Percentiles rank a stretch among this genome's conserved stretches.
These are phyloP conservation scores for Clarias pachynema DNA, from an alignment of 2,797 vertebrate species.

Conservation along the genomic window DNA sequence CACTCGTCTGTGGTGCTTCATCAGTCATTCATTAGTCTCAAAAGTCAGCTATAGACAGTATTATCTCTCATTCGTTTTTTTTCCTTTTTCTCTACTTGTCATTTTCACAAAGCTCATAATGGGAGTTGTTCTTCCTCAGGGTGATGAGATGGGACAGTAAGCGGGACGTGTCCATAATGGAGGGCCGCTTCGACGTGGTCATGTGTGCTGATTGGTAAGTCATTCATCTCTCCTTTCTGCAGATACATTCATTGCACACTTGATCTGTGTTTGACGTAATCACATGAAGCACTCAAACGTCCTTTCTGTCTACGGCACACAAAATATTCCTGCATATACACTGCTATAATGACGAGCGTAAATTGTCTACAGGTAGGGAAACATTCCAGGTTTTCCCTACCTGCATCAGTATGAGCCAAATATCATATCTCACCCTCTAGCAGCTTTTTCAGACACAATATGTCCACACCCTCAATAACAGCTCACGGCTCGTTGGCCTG, in stretches of 20 bases:
- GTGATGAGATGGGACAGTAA: conserved; percentile 98
- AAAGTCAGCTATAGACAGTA: neutral
- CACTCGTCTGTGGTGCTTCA: neutral
- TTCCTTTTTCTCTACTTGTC: neutral
- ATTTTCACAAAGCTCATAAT: conserved; percentile 11
- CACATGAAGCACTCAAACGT: neutral
- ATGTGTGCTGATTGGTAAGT: conserved; percentile 99
- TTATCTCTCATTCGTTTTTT: neutral
- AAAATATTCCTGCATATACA: neutral
- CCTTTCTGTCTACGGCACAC: neutral
- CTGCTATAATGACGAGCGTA: neutral
- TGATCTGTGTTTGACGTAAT: neutral
- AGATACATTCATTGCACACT: neutral
- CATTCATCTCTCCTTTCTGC: conserved; percentile 36
- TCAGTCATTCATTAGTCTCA: neutral
- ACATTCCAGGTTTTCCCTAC: conserved; percentile 6
- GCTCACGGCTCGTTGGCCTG: conserved; percentile 76
- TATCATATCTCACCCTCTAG: conserved; percentile 51
- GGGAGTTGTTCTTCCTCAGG: conserved; percentile 74
- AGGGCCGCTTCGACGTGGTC: conserved; percentile 96
- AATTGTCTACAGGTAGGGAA: neutral
- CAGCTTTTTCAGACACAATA: conserved; percentile 74
- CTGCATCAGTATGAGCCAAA: conserved; percentile 38
- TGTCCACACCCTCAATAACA: conserved; percentile 83
- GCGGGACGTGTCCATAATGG: conserved; percentile 88